These are phyloP conservation scores for Rhabdomys pumilio DNA, from an alignment of 2,797 vertebrate species.

Conservation along the genomic window DNA sequence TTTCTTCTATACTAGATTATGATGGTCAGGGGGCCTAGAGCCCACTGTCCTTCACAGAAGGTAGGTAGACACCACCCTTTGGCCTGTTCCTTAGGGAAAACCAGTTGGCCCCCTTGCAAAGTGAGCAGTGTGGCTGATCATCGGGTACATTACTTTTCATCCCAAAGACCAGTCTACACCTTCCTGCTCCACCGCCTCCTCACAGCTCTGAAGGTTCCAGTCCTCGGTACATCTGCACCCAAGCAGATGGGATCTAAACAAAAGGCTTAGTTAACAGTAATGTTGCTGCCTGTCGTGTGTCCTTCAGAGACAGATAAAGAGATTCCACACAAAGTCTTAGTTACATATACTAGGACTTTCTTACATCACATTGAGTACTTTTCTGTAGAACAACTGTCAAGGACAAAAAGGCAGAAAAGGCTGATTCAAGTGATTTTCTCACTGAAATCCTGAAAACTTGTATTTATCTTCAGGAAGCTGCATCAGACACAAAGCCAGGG, in stretches of 20 bases:
- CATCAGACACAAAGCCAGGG: not conserved
- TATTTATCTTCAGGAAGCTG: not conserved
- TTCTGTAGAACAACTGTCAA: not conserved
- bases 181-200: not conserved
- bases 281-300: not conserved
- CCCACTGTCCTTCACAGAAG: not conserved
- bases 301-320: not conserved
- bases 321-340: not conserved
- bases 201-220: not conserved
- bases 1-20: not conserved
- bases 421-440: not conserved
- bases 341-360: not conserved
- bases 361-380: not conserved
- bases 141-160: not conserved
- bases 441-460: not conserved
- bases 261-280: not conserved
- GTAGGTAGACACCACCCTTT: too few species aligned
- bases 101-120: not conserved
- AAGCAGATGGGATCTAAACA: not conserved
- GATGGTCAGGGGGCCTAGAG: not conserved
- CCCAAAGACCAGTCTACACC: not conserved
- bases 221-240: not conserved
- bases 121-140: not conserved
- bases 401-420: not conserved
- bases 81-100: not conserved